Base-by-base conservation (phyloP, 37 sponge, comb jelly and placozoan species). In the Aplysina aerophoba region DNA sequence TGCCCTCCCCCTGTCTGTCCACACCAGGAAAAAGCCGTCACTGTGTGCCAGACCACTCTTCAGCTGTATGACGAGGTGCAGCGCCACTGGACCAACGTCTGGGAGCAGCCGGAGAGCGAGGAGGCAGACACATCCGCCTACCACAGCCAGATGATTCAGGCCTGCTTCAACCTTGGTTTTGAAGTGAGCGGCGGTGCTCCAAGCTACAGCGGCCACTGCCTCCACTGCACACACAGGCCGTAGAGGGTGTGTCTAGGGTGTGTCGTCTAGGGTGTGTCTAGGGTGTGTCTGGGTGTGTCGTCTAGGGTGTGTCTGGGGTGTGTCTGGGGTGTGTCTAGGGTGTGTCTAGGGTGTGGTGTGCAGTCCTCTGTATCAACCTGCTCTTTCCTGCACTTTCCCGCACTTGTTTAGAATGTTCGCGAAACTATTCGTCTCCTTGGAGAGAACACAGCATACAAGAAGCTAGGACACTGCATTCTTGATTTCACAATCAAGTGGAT, bases 141-240 rank as follows among this genome's bases (percentile, higher is more conserved):
- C 84, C 80, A 53, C 35, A 35, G 37, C 59, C n/a, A n/a, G n/a
- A 90, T 94, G 59, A 85, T 95, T 81, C 85, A 85, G 22, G 67
- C 85, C 75, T 95, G 91, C 59, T 95, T 88, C 83, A 93, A 90
- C 60, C 77, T 95, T 20, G 96, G 94, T n/a, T 95, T 95, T 86
- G 96, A 95, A 80, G 96, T 94, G 84, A 55, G 27, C 50, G 8
- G 50, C n/a, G n/a, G n/a, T n/a, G n/a, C n/a, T n/a, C n/a, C n/a
- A n/a, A n/a, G n/a, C n/a, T n/a, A n/a, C n/a, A n/a, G n/a, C n/a
- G n/a, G n/a, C n/a, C n/a, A n/a, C n/a, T n/a, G n/a, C n/a, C n/a
- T n/a, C n/a, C n/a, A n/a, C n/a, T n/a, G n/a, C n/a, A n/a, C n/a
- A n/a, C n/a, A n/a, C n/a, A n/a, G n/a, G n/a, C n/a, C n/a, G n/a